Percentiles rank a stretch among this genome's conserved stretches.
Conservation (phyloP, 2,888 invertebrate genomes). For the Acholoe squamosa region DNA sequence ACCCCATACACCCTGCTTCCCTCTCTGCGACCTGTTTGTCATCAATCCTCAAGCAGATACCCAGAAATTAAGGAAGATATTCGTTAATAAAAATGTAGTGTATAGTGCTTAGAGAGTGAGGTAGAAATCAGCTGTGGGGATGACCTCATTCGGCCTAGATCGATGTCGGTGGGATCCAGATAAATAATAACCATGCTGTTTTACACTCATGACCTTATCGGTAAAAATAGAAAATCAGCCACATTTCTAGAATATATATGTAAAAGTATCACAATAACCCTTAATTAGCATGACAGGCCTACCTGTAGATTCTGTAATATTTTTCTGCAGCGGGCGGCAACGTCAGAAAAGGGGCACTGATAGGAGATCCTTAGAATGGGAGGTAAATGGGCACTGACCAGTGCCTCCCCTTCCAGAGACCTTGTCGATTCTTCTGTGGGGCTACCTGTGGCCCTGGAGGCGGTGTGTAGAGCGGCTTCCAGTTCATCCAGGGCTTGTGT, state of each 20-base stretch:
- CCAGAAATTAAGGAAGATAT: too few species aligned
- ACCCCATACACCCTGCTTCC: not conserved
- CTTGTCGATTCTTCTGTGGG: not conserved
- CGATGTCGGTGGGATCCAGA: not conserved
- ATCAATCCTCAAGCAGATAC: too few species aligned
- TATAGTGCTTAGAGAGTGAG: too few species aligned
- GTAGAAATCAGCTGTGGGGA: not conserved
- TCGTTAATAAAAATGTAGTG: too few species aligned
- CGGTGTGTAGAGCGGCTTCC: not conserved
- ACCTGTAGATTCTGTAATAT: not conserved
- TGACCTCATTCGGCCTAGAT: not conserved
- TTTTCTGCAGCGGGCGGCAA: not conserved
- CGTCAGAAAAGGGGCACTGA: constrained; percentile 12
- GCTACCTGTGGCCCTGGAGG: not conserved
- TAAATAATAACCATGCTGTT: not conserved
- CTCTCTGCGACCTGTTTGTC: not conserved
- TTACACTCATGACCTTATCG: too few species aligned
- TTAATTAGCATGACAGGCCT: not conserved
- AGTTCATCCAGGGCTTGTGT: not conserved
- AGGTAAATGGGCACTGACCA: not conserved
- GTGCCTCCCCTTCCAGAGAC: not conserved
- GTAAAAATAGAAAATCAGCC: too few species aligned
- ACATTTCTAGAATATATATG: not conserved
- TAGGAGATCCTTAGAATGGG: not conserved
- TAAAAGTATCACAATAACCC: not conserved